Evolutionary conservation across 2,888 invertebrate species (phyloP).

Genomic region (Coelogynopora nodosa): DNA sequence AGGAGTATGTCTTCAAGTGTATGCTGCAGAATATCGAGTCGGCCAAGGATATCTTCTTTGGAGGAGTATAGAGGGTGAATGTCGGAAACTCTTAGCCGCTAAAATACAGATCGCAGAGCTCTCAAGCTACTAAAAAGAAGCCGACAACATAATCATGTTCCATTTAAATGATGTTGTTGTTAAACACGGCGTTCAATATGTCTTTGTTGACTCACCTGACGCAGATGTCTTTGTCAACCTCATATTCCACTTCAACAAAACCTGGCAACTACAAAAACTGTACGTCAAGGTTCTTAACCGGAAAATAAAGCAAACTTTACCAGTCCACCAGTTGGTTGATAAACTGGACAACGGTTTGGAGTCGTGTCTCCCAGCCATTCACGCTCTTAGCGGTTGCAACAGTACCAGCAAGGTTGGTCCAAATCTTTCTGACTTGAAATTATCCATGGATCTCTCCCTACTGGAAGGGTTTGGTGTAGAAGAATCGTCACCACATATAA

Average conservation of each 20-base stretch:
- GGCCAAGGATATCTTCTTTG: too few species aligned
- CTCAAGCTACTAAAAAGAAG: too few species aligned
- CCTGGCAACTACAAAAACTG: background rate
- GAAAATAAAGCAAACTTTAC: background rate
- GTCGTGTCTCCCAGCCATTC: background rate
- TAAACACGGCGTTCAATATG: too few species aligned
- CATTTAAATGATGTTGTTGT: too few species aligned
- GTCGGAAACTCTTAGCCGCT: too few species aligned
- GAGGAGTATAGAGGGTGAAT: too few species aligned
- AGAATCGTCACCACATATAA: background rate
- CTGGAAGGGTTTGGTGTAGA: background rate
- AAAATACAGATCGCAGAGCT: too few species aligned
- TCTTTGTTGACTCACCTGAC: background rate
- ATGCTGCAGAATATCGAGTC: too few species aligned
- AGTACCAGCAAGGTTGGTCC: background rate
- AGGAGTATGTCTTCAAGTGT: too few species aligned
- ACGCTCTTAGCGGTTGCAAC: background rate
- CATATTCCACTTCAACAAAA: too few species aligned
- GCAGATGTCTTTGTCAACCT: background rate
- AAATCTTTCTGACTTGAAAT: too few species aligned
- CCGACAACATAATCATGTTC: too few species aligned
- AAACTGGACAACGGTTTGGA: background rate
- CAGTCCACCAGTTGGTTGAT: background rate
- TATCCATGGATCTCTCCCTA: background rate
- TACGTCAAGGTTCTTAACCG: background rate